A percentile compares a stretch with the other conserved stretches of the same genome.
Conservation (phyloP, 1,140 invertebrate species). For the Onthophagus taurus region DNA sequence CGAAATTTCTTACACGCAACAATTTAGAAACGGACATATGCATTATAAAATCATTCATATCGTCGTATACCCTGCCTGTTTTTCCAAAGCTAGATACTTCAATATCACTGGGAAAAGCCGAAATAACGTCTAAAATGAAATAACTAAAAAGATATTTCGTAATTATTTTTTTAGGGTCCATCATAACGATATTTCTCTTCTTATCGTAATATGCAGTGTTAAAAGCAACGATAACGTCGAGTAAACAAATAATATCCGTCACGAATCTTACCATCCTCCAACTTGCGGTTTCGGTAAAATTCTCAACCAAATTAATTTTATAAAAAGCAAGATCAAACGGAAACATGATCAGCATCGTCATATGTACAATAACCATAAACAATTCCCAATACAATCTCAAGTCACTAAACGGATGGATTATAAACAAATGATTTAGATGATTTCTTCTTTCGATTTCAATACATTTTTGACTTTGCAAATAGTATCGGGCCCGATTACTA, state of each 20-base stretch:
- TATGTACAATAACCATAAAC: conserved; percentile 7
- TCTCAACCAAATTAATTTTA: neutral
- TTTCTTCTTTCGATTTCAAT: conserved; percentile 7
- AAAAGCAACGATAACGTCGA: conserved; percentile 4
- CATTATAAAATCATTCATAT: neutral
- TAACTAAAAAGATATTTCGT: conserved; percentile 8
- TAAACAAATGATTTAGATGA: conserved; percentile 9
- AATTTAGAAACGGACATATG: conserved; percentile 4
- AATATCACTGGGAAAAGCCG: conserved; percentile 1
- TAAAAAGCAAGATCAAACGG: conserved; percentile 4
- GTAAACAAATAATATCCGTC: conserved; percentile 4
- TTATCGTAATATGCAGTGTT: conserved; percentile 7
- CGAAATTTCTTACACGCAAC: neutral
- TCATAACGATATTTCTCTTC: neutral
- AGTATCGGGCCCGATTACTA: conserved; percentile 3
- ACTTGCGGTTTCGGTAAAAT: neutral
- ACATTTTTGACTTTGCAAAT: conserved; percentile 2
- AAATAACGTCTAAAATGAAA: conserved; percentile 7
- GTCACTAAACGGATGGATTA: conserved; percentile 11
- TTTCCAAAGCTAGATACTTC: neutral
- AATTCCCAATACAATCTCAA: conserved; percentile 8
- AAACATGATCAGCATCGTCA: conserved; percentile 4
- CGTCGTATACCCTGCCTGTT: neutral
- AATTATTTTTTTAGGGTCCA: conserved; percentile 7
- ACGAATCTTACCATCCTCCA: conserved; percentile 3